phyloP scores from a whole-genome alignment of 2,888 invertebrate genomes.

The Cheilosia pagana region DNA sequence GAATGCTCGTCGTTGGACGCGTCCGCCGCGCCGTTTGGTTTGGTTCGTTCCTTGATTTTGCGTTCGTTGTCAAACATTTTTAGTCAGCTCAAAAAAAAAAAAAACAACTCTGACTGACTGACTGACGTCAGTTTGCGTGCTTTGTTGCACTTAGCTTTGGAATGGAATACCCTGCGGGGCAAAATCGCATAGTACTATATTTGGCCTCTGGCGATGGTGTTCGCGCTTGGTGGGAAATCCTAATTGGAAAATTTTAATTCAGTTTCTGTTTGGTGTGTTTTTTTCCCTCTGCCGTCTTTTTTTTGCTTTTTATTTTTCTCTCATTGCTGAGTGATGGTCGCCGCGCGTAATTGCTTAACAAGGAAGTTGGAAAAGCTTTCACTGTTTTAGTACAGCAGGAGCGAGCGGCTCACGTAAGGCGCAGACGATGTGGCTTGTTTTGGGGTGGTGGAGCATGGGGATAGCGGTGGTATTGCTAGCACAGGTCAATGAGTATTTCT shows the following conservation, averaged over 20 bases:
- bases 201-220: conserved; percentile 67
- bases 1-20: conserved; percentile 23
- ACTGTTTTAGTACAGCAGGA: conserved; percentile 51
- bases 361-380: conserved; percentile 73
- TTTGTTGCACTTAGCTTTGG: conserved; percentile 60
- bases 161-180: conserved; percentile 49
- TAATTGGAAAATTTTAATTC: conserved; percentile 74
- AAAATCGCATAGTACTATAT: conserved; percentile 51
- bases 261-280: conserved; percentile 64
- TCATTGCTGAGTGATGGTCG: conserved; percentile 47
- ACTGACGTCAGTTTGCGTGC: conserved; percentile 69
- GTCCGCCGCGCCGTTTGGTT: conserved; percentile 2
- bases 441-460: background rate
- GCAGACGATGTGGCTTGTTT: conserved; percentile 21
- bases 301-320: conserved; percentile 9
- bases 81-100: background rate
- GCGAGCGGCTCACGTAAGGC: conserved; percentile 47
- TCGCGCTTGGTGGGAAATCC: conserved; percentile 72
- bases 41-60: conserved; percentile 1
- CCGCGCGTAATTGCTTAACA: conserved; percentile 71
- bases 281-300: background rate
- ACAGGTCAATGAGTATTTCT: conserved; percentile 47
- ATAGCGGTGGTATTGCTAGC: background rate
- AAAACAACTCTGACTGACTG: conserved; percentile 38
- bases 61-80: conserved; percentile 40